phyloP scores from a whole-genome alignment of 2,113 vertebrate species.

The Lophotis ruficrista region DNA sequence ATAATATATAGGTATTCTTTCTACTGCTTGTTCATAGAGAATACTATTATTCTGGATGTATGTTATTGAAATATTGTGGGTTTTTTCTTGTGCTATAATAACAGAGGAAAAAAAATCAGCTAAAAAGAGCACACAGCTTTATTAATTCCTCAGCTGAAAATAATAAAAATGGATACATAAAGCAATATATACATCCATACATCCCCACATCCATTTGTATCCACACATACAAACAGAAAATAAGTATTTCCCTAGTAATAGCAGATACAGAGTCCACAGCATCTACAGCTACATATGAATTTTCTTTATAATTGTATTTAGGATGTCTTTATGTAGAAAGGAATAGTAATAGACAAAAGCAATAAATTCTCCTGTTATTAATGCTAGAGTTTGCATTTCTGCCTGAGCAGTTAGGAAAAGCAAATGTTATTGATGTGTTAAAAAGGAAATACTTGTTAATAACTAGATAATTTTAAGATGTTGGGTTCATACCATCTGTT shows the following conservation, averaged over 20 bases:
- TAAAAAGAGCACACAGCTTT: background rate
- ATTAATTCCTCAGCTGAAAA: background rate
- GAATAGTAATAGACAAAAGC: background rate
- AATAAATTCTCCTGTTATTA: slow-evolving; percentile 9
- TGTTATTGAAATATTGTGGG: background rate
- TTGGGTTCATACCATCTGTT: slow-evolving; percentile 93
- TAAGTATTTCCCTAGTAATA: background rate
- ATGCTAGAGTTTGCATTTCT: slow-evolving; percentile 37
- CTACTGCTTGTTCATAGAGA: background rate
- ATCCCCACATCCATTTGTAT: background rate
- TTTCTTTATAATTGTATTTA: background rate
- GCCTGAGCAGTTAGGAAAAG: slow-evolving; percentile 49
- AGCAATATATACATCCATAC: background rate
- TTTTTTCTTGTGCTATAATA: background rate
- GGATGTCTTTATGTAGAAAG: slow-evolving; percentile 10
- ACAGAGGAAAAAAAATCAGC: background rate
- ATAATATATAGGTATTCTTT: background rate
- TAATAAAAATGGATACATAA: background rate
- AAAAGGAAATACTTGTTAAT: slow-evolving; percentile 83
- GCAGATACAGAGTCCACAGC: background rate
- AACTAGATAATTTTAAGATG: slow-evolving; percentile 88
- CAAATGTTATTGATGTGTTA: slow-evolving; percentile 90
- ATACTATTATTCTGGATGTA: background rate
- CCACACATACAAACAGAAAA: background rate
- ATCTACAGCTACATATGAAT: background rate